A percentile compares a stretch with the other conserved stretches of the same genome.
Evolutionary conservation across 2,113 vertebrate species (phyloP).

Genomic region (Syngnathus scovelli): DNA sequence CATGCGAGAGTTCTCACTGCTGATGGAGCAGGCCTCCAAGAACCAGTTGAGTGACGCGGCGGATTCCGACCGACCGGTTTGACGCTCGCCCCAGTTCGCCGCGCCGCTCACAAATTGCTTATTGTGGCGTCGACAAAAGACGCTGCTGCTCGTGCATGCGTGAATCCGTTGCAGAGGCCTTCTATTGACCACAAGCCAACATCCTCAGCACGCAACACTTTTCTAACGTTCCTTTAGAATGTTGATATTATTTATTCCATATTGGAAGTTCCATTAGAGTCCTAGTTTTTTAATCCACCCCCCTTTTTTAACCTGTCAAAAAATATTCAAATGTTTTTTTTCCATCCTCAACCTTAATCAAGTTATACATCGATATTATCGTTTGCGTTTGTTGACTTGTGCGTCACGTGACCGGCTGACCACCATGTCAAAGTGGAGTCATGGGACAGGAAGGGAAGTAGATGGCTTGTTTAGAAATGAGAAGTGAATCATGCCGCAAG

Average conservation of each 20-base stretch:
- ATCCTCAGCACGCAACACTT: conserved; percentile 4
- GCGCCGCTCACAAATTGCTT: conserved; percentile 48
- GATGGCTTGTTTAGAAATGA: conserved; percentile 35
- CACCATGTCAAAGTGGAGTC: conserved; percentile 36
- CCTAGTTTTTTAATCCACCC: too few species aligned
- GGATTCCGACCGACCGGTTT: neutral
- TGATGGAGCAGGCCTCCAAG: conserved; percentile 96
- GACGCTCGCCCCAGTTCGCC: conserved; percentile 17
- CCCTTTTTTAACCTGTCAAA: neutral
- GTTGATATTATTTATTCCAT: too few species aligned
- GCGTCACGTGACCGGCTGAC: conserved; percentile 24
- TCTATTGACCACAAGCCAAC: conserved; percentile 38
- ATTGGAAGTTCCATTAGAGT: too few species aligned
- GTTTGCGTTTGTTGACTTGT: neutral
- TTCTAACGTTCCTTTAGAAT: neutral
- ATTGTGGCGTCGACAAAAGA: conserved; percentile 52
- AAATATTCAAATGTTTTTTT: neutral
- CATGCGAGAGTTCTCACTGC: conserved; percentile 89
- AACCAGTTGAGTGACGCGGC: conserved; percentile 83
- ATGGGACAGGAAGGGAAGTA: conserved; percentile 59
- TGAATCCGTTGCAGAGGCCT: conserved; percentile 52
- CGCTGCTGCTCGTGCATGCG: conserved; percentile 32
- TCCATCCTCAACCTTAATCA: neutral
- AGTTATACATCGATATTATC: neutral
- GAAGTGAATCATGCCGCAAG: conserved; percentile 46